phyloP scores from a whole-genome alignment of 2,113 vertebrate species.

The Coturnix japonica region DNA sequence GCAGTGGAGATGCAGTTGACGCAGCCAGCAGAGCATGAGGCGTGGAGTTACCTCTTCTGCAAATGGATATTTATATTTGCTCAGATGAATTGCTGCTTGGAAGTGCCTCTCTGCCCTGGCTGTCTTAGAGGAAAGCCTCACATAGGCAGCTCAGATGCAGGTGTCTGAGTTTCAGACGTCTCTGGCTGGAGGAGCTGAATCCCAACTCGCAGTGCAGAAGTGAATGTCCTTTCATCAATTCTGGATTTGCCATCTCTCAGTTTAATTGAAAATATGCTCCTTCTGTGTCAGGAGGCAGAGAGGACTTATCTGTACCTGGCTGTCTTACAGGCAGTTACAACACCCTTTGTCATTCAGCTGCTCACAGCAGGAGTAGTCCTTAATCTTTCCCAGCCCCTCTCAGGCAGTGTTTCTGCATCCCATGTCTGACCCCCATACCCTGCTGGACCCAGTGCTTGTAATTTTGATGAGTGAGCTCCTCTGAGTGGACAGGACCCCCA shows the following conservation, averaged over 20 bases:
- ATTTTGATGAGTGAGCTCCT: neutral
- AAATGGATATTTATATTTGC: neutral
- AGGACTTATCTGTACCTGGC: constrained; percentile 17
- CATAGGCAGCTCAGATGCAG: neutral
- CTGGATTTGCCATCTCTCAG: constrained; percentile 20
- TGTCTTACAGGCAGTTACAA: constrained; percentile 20
- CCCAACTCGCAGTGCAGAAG: neutral
- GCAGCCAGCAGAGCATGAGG: neutral
- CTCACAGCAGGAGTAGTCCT: neutral
- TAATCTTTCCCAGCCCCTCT: neutral
- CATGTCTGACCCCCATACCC: neutral
- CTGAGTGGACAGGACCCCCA: neutral
- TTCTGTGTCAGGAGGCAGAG: neutral
- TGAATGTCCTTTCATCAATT: constrained; percentile 47
- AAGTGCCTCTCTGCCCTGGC: neutral
- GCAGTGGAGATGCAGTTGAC: neutral
- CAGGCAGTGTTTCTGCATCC: neutral
- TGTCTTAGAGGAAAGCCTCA: neutral
- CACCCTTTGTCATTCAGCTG: neutral
- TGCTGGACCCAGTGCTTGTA: neutral
- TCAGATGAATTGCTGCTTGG: neutral
- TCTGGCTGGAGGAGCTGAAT: neutral
- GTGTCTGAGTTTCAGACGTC: neutral
- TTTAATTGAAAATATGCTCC: constrained; percentile 41
- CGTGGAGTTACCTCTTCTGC: neutral